Conservation (phyloP, 1,140 invertebrate species). For the Listronotus bonariensis region DNA sequence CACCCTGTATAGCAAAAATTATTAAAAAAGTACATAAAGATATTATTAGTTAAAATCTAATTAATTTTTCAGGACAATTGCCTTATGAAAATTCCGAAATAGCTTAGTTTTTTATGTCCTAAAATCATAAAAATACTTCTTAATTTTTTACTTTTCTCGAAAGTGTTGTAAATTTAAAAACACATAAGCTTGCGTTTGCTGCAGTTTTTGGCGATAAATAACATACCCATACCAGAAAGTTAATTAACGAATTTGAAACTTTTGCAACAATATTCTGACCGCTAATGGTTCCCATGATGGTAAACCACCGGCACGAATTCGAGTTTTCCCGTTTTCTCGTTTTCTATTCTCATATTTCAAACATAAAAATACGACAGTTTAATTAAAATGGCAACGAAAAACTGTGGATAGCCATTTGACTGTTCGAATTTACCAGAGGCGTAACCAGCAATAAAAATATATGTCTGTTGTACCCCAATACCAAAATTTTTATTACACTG, state of each 20-base stretch:
- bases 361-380: conserved; percentile 31
- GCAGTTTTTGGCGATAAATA: conserved; percentile 17
- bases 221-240: conserved; percentile 9
- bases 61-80: too few relatives aligned
- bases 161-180: too few relatives aligned
- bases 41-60: too few relatives aligned
- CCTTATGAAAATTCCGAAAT: too few relatives aligned
- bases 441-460: not conserved
- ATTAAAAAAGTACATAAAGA: too few relatives aligned
- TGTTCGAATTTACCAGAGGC: conserved; percentile 4
- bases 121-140: too few relatives aligned
- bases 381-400: conserved; percentile 33
- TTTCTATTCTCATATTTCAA: conserved; percentile 35
- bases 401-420: conserved; percentile 15
- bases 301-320: conserved; percentile 22
- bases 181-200: not conserved
- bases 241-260: conserved; percentile 33
- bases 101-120: too few relatives aligned
- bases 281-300: conserved; percentile 31
- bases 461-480: too few relatives aligned
- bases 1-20: too few relatives aligned
- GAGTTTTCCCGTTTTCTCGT: conserved; percentile 22
- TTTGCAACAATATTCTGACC: conserved; percentile 23
- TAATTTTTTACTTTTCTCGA: too few relatives aligned
- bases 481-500: too few relatives aligned